These are phyloP conservation scores for Aleiodes testaceus DNA, from an alignment of 2,888 invertebrate species.

Conservation along the genomic window DNA sequence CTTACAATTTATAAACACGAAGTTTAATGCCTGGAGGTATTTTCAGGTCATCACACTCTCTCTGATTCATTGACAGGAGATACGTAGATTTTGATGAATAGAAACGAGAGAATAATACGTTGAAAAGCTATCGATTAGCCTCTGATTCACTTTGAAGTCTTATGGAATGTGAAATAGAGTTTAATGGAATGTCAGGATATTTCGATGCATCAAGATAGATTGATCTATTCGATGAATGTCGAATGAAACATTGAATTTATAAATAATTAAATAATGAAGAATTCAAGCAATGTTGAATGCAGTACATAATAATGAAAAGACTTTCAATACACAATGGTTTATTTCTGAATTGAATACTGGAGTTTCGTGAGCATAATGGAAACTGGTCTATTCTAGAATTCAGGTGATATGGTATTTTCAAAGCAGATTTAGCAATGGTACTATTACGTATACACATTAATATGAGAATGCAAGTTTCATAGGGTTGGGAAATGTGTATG, in stretches of 20 bases:
- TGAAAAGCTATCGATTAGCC: too few species aligned
- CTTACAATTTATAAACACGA: conserved; percentile 13
- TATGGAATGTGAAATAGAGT: too few species aligned
- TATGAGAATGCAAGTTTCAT: conserved; percentile 32
- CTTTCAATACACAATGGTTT: conserved; percentile 10
- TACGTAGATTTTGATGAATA: background rate
- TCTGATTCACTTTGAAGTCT: too few species aligned
- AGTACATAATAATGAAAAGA: background rate
- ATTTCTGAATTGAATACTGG: conserved; percentile 12
- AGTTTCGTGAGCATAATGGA: conserved; percentile 23
- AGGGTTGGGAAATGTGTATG: conserved; percentile 39
- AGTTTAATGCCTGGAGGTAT: background rate
- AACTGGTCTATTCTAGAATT: conserved; percentile 12
- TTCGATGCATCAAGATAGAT: too few species aligned
- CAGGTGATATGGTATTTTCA: conserved; percentile 32
- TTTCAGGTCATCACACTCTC: background rate
- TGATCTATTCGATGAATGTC: too few species aligned
- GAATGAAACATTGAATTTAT: conserved; percentile 7
- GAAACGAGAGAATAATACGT: too few species aligned
- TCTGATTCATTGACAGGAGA: background rate
- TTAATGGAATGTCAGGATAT: too few species aligned
- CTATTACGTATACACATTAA: conserved; percentile 30
- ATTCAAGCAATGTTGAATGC: background rate
- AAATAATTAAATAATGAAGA: background rate
- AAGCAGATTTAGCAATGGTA: conserved; percentile 33